phyloP scores from a whole-genome alignment of 2,888 invertebrate genomes.

The Netelia fuscicornis region DNA sequence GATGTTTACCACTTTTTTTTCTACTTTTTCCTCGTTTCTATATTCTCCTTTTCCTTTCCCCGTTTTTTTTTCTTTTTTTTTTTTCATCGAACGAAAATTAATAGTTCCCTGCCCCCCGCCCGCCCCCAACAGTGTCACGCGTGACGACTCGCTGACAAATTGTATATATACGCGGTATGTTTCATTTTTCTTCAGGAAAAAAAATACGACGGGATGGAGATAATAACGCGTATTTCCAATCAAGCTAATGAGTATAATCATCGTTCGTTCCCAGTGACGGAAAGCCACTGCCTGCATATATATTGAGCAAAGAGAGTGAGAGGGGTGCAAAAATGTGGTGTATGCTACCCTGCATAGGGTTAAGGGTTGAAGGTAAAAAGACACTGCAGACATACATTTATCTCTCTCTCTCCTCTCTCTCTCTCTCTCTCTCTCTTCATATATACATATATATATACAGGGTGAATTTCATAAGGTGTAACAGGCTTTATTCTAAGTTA shows the following conservation, averaged over 20 bases:
- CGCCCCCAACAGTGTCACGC: too few relatives aligned
- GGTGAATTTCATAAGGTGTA: too few relatives aligned
- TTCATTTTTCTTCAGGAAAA: constrained; percentile 2
- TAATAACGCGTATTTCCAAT: constrained; percentile 78
- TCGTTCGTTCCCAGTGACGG: constrained; percentile 50
- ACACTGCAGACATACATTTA: constrained; percentile 17
- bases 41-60: too few relatives aligned
- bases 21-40: too few relatives aligned
- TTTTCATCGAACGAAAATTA: constrained; percentile 45
- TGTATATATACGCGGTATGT: background rate
- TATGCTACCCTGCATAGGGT: constrained; percentile 38
- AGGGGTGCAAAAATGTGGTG: constrained; percentile 38
- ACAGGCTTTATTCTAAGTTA: too few relatives aligned
- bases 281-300: constrained; percentile 18
- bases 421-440: too few relatives aligned
- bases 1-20: constrained; percentile 24
- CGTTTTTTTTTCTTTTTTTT: background rate
- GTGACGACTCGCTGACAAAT: background rate
- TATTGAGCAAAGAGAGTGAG: background rate
- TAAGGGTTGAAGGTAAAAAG: constrained; percentile 68
- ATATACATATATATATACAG: too few relatives aligned
- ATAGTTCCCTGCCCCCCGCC: background rate
- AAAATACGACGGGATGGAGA: constrained; percentile 67
- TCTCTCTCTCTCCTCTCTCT: too few relatives aligned
- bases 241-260: constrained; percentile 80